A percentile compares a stretch with the other conserved stretches of the same genome.
Evolutionary conservation across 2,113 vertebrate species (phyloP).

Genomic region (Trogon melanurus): DNA sequence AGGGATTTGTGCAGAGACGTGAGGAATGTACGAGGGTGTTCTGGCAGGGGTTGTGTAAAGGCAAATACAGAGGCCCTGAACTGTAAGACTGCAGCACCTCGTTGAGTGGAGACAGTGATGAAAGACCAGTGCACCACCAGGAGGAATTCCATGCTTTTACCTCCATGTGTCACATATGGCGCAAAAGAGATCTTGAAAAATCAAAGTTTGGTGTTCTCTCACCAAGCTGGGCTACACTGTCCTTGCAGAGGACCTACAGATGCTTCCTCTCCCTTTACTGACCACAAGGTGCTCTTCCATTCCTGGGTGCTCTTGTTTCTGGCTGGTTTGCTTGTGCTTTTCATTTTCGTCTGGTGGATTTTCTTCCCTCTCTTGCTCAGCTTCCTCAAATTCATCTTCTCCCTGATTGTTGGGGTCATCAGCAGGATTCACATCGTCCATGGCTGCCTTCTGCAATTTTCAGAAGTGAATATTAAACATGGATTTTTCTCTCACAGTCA

Average conservation of each 20-base stretch:
- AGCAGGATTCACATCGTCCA: slow-evolving; percentile 89
- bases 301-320: slow-evolving; percentile 73
- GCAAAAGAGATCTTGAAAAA: neutral
- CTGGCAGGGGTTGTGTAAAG: neutral
- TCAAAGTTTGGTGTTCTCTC: neutral
- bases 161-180: rapidly evolving
- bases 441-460: slow-evolving; percentile 75
- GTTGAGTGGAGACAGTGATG: neutral
- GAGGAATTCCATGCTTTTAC: neutral
- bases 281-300: slow-evolving; percentile 92
- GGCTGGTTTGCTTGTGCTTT: slow-evolving; percentile 65
- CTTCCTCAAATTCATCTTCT: slow-evolving; percentile 97
- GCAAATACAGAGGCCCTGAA: neutral
- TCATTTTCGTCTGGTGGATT: slow-evolving; percentile 78
- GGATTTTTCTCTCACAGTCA: neutral
- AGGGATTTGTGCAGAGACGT: neutral
- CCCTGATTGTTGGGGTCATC: slow-evolving; percentile 98
- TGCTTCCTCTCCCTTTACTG: slow-evolving; percentile 28
- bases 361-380: slow-evolving; percentile 86
- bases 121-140: neutral
- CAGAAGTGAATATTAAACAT: neutral
- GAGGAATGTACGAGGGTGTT: neutral
- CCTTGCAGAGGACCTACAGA: neutral
- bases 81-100: neutral
- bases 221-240: neutral